Conservation (phyloP, 2,113 vertebrate species). For the Varanus komodoensis region DNA sequence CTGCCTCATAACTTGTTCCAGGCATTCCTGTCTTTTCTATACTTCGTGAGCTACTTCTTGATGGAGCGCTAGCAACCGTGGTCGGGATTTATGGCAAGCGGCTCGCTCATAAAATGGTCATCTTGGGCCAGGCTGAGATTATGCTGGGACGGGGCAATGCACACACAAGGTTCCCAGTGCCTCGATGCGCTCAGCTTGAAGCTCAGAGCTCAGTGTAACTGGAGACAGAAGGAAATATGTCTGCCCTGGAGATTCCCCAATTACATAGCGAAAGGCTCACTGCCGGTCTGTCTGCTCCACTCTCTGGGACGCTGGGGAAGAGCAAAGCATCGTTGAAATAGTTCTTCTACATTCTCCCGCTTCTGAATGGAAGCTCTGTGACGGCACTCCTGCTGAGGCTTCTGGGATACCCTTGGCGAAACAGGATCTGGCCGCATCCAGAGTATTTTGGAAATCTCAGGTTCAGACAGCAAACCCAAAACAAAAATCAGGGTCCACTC, state of each 20-base stretch:
- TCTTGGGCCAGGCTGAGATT: not conserved
- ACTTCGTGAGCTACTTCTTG: not conserved
- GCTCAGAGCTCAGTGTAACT: not conserved
- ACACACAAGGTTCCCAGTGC: not conserved
- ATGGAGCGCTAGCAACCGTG: not conserved
- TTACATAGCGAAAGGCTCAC: not conserved
- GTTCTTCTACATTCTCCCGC: not conserved
- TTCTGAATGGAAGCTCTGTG: no score
- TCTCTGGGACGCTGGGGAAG: not conserved
- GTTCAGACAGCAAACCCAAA: not conserved
- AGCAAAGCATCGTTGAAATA: not conserved
- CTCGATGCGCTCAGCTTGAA: not conserved
- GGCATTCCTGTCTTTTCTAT: not conserved
- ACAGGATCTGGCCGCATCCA: not conserved
- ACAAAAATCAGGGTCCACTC: not conserved
- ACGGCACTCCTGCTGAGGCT: not conserved
- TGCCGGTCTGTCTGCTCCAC: not conserved
- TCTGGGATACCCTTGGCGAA: not conserved
- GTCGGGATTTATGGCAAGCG: not conserved
- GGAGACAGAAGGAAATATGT: slow-evolving; percentile 19
- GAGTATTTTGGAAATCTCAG: not conserved
- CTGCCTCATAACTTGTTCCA: not conserved
- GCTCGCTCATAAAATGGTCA: not conserved
- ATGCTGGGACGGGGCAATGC: not conserved
- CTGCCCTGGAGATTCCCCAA: not conserved